Base-by-base conservation (phyloP, 1,140 invertebrate genomes). In the Lordiphosa stackelbergi region DNA sequence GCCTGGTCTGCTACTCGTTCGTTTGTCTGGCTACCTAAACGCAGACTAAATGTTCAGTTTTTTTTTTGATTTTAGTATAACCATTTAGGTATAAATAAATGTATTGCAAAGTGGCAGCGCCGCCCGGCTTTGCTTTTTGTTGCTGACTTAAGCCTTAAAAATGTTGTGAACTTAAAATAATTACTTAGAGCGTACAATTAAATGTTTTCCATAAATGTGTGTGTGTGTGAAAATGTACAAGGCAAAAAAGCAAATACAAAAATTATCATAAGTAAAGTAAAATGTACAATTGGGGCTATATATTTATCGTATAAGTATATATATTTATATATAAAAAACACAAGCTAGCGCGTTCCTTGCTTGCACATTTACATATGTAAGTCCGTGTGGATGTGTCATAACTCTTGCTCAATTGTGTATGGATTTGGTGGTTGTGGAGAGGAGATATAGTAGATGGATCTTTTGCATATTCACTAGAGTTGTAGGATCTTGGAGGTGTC, bases 281-380 rank as follows among this genome's bases (percentile, higher is more conserved):
- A 81, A 83, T 79, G 72, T 79, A 79, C 75, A 79, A 79, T 81
- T 79, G 75, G 75, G 71, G 66, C 75, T 79, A 79, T 75, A 31
- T 31, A 31, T 31, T 31, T 31, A 31, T 31, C 6, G 28, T 31
- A 31, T 31, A 8, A 8, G 28, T 31, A 31, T 31, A 31, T 31
- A 31, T 31, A 31, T 31, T 63, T 45, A 69, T 61, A 69, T 66
- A 24, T 24, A 24, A 24, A 46, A 37, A 53, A 81, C 81, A 81
- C 74, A 79, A 83, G 75, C 75, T 83, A 81, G 58, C 75, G 75
- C 68, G 58, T 66, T 79, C 42, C 58, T 51, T 68, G 53, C 48
- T 63, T 41, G 35, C 35, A 53, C 58, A 54, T 48, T 51, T 65
- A 51, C 71, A 66, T 68, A 75, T 75, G 58, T 53, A 42, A 51